Percentiles rank a stretch among this genome's conserved stretches.
phyloP scores from a whole-genome alignment of 2,888 invertebrate genomes.

The Sesamia inferens region DNA sequence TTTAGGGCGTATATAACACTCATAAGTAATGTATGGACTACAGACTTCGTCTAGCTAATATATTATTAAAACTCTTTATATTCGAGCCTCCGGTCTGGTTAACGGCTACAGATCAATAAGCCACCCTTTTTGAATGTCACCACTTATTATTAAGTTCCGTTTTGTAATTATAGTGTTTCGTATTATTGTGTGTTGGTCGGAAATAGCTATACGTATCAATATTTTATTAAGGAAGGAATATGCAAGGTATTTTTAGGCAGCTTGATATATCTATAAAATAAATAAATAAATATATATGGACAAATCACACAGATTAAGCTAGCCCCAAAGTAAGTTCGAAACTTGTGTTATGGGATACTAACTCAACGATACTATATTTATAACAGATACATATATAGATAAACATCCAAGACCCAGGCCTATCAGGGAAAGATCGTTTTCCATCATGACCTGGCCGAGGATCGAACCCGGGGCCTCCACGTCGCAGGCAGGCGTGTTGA shows the following conservation, averaged over 20 bases:
- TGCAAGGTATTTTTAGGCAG: not conserved
- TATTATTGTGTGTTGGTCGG: not conserved
- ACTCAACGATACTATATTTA: too few relatives aligned
- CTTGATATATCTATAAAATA: not conserved
- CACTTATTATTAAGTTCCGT: constrained; percentile 10
- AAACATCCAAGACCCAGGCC: too few relatives aligned
- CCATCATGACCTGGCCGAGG: too few relatives aligned
- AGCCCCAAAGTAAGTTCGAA: too few relatives aligned
- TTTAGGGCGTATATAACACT: constrained; percentile 23
- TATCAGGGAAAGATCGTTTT: too few relatives aligned
- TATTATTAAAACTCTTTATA: constrained; percentile 38
- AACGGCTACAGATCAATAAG: constrained; percentile 33
- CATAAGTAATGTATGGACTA: constrained; percentile 43
- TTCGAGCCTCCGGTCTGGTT: constrained; percentile 7
- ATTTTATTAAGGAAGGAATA: not conserved
- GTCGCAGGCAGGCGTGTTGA: too few relatives aligned
- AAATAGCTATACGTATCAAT: not conserved
- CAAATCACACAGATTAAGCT: too few relatives aligned
- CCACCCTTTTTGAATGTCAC: constrained; percentile 5
- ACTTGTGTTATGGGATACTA: too few relatives aligned
- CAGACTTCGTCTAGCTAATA: constrained; percentile 42
- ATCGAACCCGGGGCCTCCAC: too few relatives aligned
- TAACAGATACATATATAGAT: too few relatives aligned
- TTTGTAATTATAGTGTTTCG: constrained; percentile 7
- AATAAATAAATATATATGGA: too few relatives aligned